Evolutionary conservation across 2,113 vertebrate species (phyloP), one percentile per base, ranked within the genome.

Genomic region (Coptodon rendalli): DNA sequence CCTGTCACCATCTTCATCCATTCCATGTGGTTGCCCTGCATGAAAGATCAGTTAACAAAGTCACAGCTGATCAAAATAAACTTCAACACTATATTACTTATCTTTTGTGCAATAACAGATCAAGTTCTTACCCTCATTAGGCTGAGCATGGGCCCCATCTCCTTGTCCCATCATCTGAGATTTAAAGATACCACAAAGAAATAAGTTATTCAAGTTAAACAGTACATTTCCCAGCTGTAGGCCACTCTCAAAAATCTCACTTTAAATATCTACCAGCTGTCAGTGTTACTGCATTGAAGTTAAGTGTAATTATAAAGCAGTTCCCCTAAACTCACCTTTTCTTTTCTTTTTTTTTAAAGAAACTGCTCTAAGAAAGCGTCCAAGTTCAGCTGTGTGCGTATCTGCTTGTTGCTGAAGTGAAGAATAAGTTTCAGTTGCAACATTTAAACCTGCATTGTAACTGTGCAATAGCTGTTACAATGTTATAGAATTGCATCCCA

Each of bases 381-480:
- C n/a, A 3, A 43, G 19, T 22, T 22, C 63, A 4, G 36, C n/a
- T 38, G 36, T 0, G 12, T 13, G n/a, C 0, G 0, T 40, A 24
- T 40, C 36, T 71, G 36, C 38, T 13, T 22, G 6, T 24, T 9
- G 0, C 7, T 71, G n/a, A 40, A 40, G 63, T 17, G n/a, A 43
- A 40, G 3, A 71, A 68, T 1, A 68, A 3, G 19, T 68, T 68
- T 68, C 34, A 68, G 31, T 36, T 63, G 61, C 6, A 36, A 66
- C 61, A 66, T 66, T 36, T 66, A 66, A 66, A 66, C 29, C 29
- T 34, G 3, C 17, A 66, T 11, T n/a, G 34, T 38, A 7, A n/a
- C 61, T 59, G 27, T 59, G 57, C 8, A 59, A n/a, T n/a, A n/a
- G 34, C 61, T 68, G 0, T n/a, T n/a, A n/a, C n/a, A n/a, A n/a